Evolutionary conservation across 2,888 invertebrate genomes (phyloP), one percentile per base, ranked within the genome.

Genomic region (Hirtodrosophila alboralis): DNA sequence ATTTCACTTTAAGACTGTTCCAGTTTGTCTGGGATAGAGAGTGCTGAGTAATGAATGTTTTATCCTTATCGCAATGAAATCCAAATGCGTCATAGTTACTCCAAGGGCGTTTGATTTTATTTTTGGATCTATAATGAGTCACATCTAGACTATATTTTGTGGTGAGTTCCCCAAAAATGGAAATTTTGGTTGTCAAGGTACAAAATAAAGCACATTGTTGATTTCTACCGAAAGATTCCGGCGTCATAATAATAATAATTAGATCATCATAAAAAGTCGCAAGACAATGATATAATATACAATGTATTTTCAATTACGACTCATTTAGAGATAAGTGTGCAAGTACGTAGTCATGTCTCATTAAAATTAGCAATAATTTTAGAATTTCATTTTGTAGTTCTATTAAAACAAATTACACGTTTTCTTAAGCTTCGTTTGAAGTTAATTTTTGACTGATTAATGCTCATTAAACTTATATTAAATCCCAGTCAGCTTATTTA

Each of bases 1-100:
- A 45, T 53, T 51, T 52, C 30, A 12, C 26, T n/a, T 7, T n/a
- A n/a, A n/a, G 16, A n/a, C 9, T 10, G n/a, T n/a, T n/a, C n/a
- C n/a, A n/a, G n/a, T n/a, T n/a, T n/a, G n/a, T n/a, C n/a, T n/a
- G n/a, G n/a, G n/a, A n/a, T n/a, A n/a, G n/a, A n/a, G n/a, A n/a
- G n/a, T n/a, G 37, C 44, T 47, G 52, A 59, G 53, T 54, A 57
- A 65, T 40, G 34, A 10, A 30, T n/a, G n/a, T n/a, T n/a, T n/a
- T 53, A 54, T 75, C 76, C 75, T 79, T 79, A 75, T 75, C 75
- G 59, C 49, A 3, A 34, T 40, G 6, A 30, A 33, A 37, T 13
- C 13, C 37, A 37, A 18, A 10, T 40, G 13, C 33, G 40, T 13
- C 33, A 44, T 56, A 33, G 43, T 34, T 8, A 33, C 44, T 8